Evolutionary conservation across 1,140 invertebrate genomes (phyloP).

Genomic region (Drosophila prosaltans): DNA sequence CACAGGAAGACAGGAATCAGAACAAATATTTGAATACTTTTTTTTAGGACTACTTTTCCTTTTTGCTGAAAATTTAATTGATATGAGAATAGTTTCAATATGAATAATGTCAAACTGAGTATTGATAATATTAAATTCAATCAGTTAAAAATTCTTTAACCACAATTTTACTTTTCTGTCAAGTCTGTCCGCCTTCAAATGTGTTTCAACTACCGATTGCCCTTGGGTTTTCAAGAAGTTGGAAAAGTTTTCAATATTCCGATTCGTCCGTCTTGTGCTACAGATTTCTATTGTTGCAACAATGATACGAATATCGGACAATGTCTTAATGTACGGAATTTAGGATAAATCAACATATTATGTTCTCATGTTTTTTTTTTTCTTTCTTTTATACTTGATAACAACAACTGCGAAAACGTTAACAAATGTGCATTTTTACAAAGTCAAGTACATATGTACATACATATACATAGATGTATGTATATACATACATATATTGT

Average conservation of each 20-base stretch:
- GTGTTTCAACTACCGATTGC: too few species aligned
- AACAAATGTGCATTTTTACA: conserved; percentile 12
- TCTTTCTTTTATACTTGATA: neutral
- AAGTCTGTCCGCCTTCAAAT: neutral
- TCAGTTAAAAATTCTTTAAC: too few species aligned
- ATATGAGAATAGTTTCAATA: neutral
- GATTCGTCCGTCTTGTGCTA: too few species aligned
- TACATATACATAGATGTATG: neutral
- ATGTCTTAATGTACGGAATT: neutral
- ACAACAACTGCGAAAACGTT: conserved; percentile 6
- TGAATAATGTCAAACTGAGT: neutral
- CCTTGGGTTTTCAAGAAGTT: neutral
- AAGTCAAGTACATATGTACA: neutral
- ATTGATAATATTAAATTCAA: neutral
- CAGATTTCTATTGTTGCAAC: neutral
- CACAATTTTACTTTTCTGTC: neutral
- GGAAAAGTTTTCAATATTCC: too few species aligned
- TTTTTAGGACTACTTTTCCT: neutral
- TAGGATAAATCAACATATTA: neutral
- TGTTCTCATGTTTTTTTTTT: neutral
- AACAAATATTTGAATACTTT: neutral
- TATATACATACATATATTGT: conserved; percentile 28
- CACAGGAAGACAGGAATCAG: neutral
- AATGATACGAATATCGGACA: neutral
- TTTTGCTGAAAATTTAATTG: neutral